These are phyloP conservation scores for Toxotes jaculatrix DNA, from an alignment of 2,113 vertebrate species.

Conservation along the genomic window DNA sequence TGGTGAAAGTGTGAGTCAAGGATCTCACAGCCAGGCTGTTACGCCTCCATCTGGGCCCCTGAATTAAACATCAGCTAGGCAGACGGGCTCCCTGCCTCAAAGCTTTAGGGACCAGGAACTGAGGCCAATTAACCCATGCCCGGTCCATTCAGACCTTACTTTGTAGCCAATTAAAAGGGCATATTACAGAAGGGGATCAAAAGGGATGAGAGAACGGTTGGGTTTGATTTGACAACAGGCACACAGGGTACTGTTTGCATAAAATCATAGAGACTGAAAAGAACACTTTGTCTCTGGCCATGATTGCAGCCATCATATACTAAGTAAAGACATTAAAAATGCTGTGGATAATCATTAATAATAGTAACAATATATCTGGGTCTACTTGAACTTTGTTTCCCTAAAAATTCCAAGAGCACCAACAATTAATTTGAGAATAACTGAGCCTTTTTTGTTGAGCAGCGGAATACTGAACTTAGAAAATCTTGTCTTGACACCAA, in stretches of 20 bases:
- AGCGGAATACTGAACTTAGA: background rate
- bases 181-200: constrained; percentile 48
- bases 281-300: constrained; percentile 8
- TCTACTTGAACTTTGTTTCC: background rate
- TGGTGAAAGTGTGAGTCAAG: constrained; percentile 64
- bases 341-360: constrained; percentile 14
- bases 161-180: constrained; percentile 68
- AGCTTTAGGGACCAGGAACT: constrained; percentile 54
- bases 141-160: constrained; percentile 55
- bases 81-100: constrained; percentile 67
- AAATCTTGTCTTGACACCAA: background rate
- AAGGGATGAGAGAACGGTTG: constrained; percentile 38
- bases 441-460: background rate
- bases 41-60: constrained; percentile 75
- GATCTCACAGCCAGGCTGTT: constrained; percentile 67
- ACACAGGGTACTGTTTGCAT: constrained; percentile 28
- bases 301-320: constrained; percentile 20
- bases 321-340: constrained; percentile 24
- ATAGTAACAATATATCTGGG: background rate
- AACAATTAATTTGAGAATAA: constrained; percentile 7
- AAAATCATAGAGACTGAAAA: constrained; percentile 18
- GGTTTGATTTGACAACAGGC: constrained; percentile 45
- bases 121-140: constrained; percentile 75
- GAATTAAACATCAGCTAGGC: constrained; percentile 78
- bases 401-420: background rate